phyloP scores from a whole-genome alignment of 2,888 invertebrate species.

The Pyrochroa serraticornis region DNA sequence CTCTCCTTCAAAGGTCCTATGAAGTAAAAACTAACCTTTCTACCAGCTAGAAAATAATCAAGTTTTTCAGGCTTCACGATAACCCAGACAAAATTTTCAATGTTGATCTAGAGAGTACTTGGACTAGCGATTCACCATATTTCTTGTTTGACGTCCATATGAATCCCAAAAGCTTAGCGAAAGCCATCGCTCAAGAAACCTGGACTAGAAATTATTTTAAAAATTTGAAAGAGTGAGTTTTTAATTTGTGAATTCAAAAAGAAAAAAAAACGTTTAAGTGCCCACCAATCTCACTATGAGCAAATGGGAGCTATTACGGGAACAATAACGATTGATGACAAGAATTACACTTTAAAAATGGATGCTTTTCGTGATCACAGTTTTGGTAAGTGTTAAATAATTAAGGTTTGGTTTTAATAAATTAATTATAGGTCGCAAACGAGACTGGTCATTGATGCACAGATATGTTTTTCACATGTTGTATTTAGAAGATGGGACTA shows the following conservation, averaged over 20 bases:
- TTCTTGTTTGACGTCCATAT: conserved; percentile 80
- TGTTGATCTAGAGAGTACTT: conserved; percentile 68
- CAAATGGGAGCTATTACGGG: conserved; percentile 75
- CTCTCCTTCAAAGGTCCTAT: conserved; percentile 73
- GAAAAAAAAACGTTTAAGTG: conserved; percentile 57
- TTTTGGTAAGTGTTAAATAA: conserved; percentile 62
- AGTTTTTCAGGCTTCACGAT: conserved; percentile 58
- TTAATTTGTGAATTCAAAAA: conserved; percentile 5
- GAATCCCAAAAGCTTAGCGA: conserved; percentile 68
- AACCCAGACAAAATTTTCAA: conserved; percentile 60
- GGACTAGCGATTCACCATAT: conserved; percentile 66
- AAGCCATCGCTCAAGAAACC: conserved; percentile 74
- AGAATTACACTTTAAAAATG: conserved; percentile 60
- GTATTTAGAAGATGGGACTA: conserved; percentile 72
- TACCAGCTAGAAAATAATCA: neutral
- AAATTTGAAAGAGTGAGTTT: conserved; percentile 65
- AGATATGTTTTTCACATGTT: conserved; percentile 81
- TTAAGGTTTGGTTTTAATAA: neutral
- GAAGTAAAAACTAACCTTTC: conserved; percentile 56
- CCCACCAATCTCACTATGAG: conserved; percentile 84
- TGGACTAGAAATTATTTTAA: conserved; percentile 76
- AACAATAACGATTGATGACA: conserved; percentile 62
- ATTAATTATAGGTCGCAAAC: conserved; percentile 62
- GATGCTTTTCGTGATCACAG: conserved; percentile 81
- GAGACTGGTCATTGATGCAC: conserved; percentile 78